phyloP scores from a whole-genome alignment of 2,888 invertebrate species.

The Spilosoma lubricipeda region DNA sequence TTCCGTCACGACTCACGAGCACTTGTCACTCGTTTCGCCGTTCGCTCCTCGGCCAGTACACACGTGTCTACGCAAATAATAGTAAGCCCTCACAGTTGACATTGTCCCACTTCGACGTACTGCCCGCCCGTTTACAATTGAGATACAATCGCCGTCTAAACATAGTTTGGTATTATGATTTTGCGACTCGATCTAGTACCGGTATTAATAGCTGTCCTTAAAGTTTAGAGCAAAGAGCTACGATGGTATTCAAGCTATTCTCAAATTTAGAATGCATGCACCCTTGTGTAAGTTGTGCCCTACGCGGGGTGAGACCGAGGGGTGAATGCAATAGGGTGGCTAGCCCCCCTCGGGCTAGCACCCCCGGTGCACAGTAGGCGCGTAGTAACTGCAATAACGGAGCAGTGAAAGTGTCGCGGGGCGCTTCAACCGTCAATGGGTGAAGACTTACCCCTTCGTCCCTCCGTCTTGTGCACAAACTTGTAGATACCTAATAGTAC shows the following conservation, averaged over 20 bases:
- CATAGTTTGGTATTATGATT: slow-evolving; percentile 63
- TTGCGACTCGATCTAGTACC: slow-evolving; percentile 31
- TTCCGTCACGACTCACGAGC: slow-evolving; percentile 78
- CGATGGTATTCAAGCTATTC: slow-evolving; percentile 60
- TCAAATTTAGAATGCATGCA: slow-evolving; percentile 75
- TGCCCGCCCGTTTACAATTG: slow-evolving; percentile 74
- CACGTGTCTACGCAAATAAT: slow-evolving; percentile 85
- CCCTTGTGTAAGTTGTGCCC: slow-evolving; percentile 75
- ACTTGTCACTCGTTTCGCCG: slow-evolving; percentile 73
- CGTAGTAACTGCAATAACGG: slow-evolving; percentile 86
- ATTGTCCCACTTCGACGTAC: slow-evolving; percentile 76
- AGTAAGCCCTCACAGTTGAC: slow-evolving; percentile 82
- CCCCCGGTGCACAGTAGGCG: slow-evolving; percentile 81
- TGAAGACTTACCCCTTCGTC: slow-evolving; percentile 84
- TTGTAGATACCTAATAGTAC: slow-evolving; percentile 77
- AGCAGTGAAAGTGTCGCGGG: slow-evolving; percentile 86
- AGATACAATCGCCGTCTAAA: slow-evolving; percentile 71
- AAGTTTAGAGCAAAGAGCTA: slow-evolving; percentile 45
- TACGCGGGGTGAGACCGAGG: slow-evolving; percentile 71
- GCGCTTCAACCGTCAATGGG: slow-evolving; percentile 86
- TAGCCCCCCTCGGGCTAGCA: slow-evolving; percentile 60
- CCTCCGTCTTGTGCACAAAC: slow-evolving; percentile 82
- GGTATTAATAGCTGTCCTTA: slow-evolving; percentile 33
- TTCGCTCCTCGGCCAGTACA: slow-evolving; percentile 59
- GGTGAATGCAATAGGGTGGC: slow-evolving; percentile 82